These are phyloP conservation scores for Ceraclea dissimilis DNA, from an alignment of 2,888 invertebrate species.

Conservation along the genomic window DNA sequence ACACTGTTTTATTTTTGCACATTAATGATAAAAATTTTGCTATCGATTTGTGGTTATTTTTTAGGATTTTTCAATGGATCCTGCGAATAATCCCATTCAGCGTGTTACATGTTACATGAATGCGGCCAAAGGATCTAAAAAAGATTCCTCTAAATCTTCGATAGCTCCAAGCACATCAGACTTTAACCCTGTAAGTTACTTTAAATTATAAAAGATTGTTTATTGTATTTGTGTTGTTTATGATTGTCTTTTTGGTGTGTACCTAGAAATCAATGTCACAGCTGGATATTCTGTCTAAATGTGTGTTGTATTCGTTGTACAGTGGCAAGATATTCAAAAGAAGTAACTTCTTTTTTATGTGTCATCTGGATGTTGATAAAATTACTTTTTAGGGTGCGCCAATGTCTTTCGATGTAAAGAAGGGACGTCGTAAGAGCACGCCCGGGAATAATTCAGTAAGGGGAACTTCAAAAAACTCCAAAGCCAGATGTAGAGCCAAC, in stretches of 20 bases:
- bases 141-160: neutral
- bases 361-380: too few relatives aligned
- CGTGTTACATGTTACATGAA: slow-evolving; percentile 2
- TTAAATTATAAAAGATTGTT: too few relatives aligned
- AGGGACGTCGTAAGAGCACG: neutral
- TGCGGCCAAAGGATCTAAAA: neutral
- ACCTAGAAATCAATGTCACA: too few relatives aligned
- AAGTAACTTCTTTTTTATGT: too few relatives aligned
- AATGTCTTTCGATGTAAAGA: neutral
- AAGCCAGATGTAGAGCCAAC: slow-evolving; percentile 4
- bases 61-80: neutral
- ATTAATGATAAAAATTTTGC: too few relatives aligned
- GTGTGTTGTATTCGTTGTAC: too few relatives aligned
- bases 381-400: neutral
- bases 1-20: neutral
- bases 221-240: too few relatives aligned
- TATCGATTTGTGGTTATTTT: neutral
- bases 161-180: too few relatives aligned
- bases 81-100: neutral
- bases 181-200: too few relatives aligned
- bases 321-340: too few relatives aligned
- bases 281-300: too few relatives aligned
- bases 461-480: neutral
- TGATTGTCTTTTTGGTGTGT: too few relatives aligned
- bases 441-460: neutral